Base-by-base conservation (phyloP, 2,113 vertebrate species). In the Hyla sarda region DNA sequence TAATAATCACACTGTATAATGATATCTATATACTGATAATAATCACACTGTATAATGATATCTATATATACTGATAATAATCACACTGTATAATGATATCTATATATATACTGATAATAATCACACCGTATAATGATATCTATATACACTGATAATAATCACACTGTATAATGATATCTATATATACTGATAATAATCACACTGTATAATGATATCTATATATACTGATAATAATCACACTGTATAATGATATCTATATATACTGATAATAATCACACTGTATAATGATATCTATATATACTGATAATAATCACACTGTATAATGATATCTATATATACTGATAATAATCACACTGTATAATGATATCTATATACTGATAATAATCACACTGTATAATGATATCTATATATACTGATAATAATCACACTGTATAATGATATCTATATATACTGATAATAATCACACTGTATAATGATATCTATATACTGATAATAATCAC, bases 131-230 rank as follows among this genome's bases (percentile, higher is more conserved):
- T 41, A 41, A 41, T 41, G 41, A 10, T 11, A 25, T 25, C 58
- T 69, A 69, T 69, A 69, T 69, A 72, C 11, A 72, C 69, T 41
- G 69, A 23, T 72, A 72, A 41, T 72, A 41, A 41, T 41, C 34
- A 72, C 34, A 23, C 65, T 21, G 32, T 41, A 41, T 41, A 41
- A 41, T 41, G 8, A 14, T 6, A 12, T 69, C 5, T 69, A 62
- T 72, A 72, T 72, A 72, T n/a, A 72, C 69, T 41, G 69, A 23
- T 72, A 72, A 41, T 72, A 41, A 72, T 72, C 34, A 72, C 34
- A 41, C 34, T 45, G 37, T 11, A 21, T 30, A 41, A 41, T 5
- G 8, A 41, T 41, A 41, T 41, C 3, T 41, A 41, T 41, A 41
- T 41, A 41, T 41, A 41, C 8, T 41, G 41, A 8, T 41, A 41